Evolutionary conservation across 2,113 vertebrate species (phyloP), one percentile per base, ranked within the genome.

Genomic region (Rhinichthys klamathensis): DNA sequence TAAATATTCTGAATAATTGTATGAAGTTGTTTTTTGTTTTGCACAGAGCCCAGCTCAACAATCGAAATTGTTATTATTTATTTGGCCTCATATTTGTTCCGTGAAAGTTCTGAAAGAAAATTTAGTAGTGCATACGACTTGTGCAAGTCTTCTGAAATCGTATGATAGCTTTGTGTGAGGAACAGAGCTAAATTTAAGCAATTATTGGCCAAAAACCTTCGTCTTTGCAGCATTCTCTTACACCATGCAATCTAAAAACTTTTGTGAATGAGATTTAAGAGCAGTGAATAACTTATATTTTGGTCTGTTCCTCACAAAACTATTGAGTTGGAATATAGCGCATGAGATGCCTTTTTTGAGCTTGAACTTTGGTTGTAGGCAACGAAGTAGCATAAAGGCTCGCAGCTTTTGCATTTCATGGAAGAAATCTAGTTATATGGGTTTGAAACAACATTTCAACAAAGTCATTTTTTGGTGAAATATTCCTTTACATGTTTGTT

Each of bases 1-100:
- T 23, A 56, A 56, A 41, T 70, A 41, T 70, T 72, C 69, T 41
- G 35, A 72, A 72, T 72, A 12, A 72, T 72, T 72, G 23, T 23
- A 70, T 23, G 4, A 72, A 41, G 35, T 12, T 41, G 21, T 41
- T 70, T 69, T 30, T 84, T 49, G 54, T 41, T 46, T 63, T 80
- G 56, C 15, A 44, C 10, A 38, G 76, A 60, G 76, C 30, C 54
- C 6, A 60, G 32, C 21, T 41, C 10, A 56, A 35, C 9, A 69
- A 69, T 70, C 0, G 1, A 73, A 25, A 73, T 44, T 1, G 4
- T 12, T 1, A 12, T 44, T 15, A 27, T 46, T 44, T 49, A 25
- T 7, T 46, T n/a, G 3, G 6, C n/a, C 72, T 49, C 41, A 41
- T 41, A 8, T 41, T 41, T 2, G 7, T 41, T 8, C 38, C 7